phyloP scores from a whole-genome alignment of 2,113 vertebrate genomes.

The Himantopus leucocephalus region DNA sequence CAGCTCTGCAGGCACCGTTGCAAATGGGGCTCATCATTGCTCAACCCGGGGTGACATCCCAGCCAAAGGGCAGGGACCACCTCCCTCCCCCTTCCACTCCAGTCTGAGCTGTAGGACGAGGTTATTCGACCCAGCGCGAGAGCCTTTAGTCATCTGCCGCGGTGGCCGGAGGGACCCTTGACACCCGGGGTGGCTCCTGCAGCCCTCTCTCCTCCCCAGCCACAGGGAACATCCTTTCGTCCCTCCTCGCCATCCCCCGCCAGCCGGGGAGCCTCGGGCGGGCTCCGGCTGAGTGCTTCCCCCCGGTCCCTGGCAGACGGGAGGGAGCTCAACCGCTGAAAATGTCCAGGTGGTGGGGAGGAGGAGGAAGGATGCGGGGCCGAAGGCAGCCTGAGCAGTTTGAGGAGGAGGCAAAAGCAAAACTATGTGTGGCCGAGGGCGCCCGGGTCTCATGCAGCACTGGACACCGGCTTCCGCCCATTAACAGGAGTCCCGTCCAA shows the following conservation, averaged over 20 bases:
- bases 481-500: neutral
- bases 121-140: neutral
- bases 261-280: neutral
- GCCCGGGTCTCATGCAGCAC: fast-evolving
- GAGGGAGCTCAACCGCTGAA: neutral
- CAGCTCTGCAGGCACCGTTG: neutral
- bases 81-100: neutral
- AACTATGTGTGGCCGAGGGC: fast-evolving
- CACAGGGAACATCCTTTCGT: neutral
- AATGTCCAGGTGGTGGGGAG: neutral
- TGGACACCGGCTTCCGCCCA: neutral
- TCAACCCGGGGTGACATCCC: neutral
- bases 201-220: neutral
- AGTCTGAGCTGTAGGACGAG: neutral
- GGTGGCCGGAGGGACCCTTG: neutral
- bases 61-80: neutral
- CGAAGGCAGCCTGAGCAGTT: fast-evolving
- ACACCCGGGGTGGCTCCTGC: neutral
- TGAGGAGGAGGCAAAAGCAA: neutral
- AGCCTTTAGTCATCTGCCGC: neutral
- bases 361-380: neutral
- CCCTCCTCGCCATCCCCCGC: neutral
- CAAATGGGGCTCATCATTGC: neutral
- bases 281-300: neutral
- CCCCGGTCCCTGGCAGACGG: neutral